Percentiles rank a stretch among this genome's conserved stretches.
Evolutionary conservation across 2,113 vertebrate genomes (phyloP).

Genomic region (Oncorhynchus nerka): DNA sequence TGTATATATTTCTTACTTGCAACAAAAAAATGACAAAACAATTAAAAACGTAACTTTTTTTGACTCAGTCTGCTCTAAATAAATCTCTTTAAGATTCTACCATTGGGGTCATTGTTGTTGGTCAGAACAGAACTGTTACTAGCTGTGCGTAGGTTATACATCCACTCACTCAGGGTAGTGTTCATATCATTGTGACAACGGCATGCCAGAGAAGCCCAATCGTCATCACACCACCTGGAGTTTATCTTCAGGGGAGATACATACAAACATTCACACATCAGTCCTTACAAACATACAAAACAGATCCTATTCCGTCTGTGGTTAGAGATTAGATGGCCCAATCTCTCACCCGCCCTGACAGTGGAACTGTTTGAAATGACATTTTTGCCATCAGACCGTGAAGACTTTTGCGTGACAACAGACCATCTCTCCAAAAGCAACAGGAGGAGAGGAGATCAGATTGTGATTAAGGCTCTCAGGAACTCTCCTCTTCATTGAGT

Average conservation of each 20-base stretch:
- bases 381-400: constrained; percentile 74
- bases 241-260: constrained; percentile 57
- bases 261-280: constrained; percentile 58
- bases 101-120: too few relatives aligned
- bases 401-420: constrained; percentile 69
- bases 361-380: constrained; percentile 45
- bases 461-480: constrained; percentile 53
- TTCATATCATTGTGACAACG: constrained; percentile 29
- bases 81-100: not conserved
- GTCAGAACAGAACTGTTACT: not conserved
- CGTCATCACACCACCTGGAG: constrained; percentile 54
- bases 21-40: constrained; percentile 16
- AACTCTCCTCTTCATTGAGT: constrained; percentile 52
- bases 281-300: constrained; percentile 46
- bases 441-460: constrained; percentile 33
- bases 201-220: constrained; percentile 32
- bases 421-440: constrained; percentile 38
- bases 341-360: constrained; percentile 63
- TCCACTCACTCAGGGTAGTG: constrained; percentile 13
- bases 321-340: constrained; percentile 48
- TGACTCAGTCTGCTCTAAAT: constrained; percentile 32
- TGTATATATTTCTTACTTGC: too few relatives aligned
- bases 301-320: constrained; percentile 42
- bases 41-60: not conserved
- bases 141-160: not conserved